Conservation (phyloP, 2,797 vertebrate species). For the Thunnus albacares region DNA sequence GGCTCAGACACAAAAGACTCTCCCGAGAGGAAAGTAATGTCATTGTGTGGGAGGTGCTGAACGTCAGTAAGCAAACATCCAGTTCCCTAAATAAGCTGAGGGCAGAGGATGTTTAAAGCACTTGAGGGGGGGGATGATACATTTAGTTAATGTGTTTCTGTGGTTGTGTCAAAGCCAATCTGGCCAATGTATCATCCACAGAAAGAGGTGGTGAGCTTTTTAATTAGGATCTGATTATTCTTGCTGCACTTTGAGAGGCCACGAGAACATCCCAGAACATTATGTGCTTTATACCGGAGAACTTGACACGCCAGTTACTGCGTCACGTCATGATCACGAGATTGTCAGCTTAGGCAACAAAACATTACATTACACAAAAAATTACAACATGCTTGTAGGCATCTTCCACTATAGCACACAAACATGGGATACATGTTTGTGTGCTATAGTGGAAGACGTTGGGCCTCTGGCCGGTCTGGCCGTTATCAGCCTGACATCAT, state of each 20-base stretch:
- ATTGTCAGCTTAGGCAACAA: too few species aligned
- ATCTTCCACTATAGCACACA: too few species aligned
- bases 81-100: conserved; percentile 12
- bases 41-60: conserved; percentile 26
- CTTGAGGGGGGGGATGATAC: conserved; percentile 7
- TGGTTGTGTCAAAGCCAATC: conserved; percentile 5
- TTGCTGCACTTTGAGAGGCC: neutral
- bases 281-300: neutral
- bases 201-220: neutral
- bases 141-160: neutral
- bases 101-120: conserved; percentile 9
- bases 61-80: conserved; percentile 18
- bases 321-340: neutral
- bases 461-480: too few species aligned
- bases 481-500: too few species aligned
- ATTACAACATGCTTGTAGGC: too few species aligned
- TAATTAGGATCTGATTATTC: neutral
- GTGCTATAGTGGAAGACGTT: too few species aligned
- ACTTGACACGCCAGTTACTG: neutral
- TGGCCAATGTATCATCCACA: neutral
- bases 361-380: too few species aligned
- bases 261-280: neutral
- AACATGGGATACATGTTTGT: too few species aligned
- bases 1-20: conserved; percentile 4
- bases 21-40: conserved; percentile 20